Evolutionary conservation across 2,797 vertebrate species (phyloP), one percentile per base, ranked within the genome.

Genomic region (Myripristis jacobus): DNA sequence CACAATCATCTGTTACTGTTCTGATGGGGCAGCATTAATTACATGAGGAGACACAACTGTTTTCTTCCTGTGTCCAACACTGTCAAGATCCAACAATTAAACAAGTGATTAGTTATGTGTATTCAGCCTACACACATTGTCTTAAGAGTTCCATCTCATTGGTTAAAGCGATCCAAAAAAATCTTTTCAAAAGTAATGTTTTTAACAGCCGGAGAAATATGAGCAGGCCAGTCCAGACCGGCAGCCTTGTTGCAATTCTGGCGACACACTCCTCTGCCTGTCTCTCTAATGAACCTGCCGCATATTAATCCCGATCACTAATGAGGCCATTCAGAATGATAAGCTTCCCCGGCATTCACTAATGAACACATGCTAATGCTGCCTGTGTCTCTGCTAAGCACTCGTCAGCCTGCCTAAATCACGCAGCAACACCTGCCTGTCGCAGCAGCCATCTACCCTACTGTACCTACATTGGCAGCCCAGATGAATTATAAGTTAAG

Each of bases 321-420:
- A 93, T 91, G 92, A 93, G 92, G 87, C 91, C 81, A 88, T 91
- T 92, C 90, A 82, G 65, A 90, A 83, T 81, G 89, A 91, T 92
- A 90, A 91, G 91, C 90, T 90, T 90, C 84, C 87, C 79, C 83
- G 74, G 80, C 75, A 89, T 80, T 87, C 66, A 5, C 84, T 92
- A 92, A 92, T 92, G 90, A 92, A 89, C 87, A 89, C 88, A 91
- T 89, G 89, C 87, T 86, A 88, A 86, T 80, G 81, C 81, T 82
- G 74, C 87, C 86, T 55, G 78, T 82, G 82, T 73, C 77, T 75
- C 58, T 27, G 84, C 84, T 75, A 66, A 73, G 71, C 64, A 55
- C 62, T 70, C 53, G 21, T 77, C 76, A 21, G 66, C 21, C 47
- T 27, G 73, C 27, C 57, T 48, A 19, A 83, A 78, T 80, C 81